phyloP scores from a whole-genome alignment of 2,797 vertebrate species.

The Bovichtus variegatus region DNA sequence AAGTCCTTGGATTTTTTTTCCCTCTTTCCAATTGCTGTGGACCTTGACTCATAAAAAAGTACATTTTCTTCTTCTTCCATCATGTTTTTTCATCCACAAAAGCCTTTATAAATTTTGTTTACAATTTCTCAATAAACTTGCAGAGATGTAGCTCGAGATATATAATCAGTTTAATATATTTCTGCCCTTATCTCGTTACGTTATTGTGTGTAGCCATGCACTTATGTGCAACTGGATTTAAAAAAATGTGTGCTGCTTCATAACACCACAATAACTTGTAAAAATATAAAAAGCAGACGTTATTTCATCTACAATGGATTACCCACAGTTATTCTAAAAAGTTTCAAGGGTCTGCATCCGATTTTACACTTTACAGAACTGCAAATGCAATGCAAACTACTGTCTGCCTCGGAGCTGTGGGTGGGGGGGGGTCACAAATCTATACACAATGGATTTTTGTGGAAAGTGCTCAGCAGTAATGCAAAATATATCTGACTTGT shows the following conservation, averaged over 20 bases:
- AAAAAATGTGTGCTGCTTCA: not conserved
- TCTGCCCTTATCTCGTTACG: not conserved
- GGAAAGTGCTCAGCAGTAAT: conserved; percentile 47
- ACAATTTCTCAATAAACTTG: not conserved
- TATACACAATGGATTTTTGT: conserved; percentile 46
- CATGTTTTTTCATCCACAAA: not conserved
- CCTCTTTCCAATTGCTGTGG: not conserved
- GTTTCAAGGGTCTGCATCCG: conserved; percentile 20
- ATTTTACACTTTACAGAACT: conserved; percentile 48
- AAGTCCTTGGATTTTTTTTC: not conserved
- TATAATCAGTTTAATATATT: conserved; percentile 1
- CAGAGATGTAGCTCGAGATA: not conserved
- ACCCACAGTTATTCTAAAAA: conserved; percentile 20
- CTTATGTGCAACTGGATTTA: not conserved
- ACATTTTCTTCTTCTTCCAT: not conserved
- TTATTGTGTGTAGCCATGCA: conserved; percentile 3
- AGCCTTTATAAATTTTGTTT: not conserved
- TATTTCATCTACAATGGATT: conserved; percentile 26
- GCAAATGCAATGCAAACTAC: conserved; percentile 35
- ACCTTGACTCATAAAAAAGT: not conserved
- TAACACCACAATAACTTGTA: conserved; percentile 12
- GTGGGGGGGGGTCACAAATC: conserved; percentile 30
- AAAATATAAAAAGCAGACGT: conserved; percentile 15
- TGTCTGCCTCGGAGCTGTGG: conserved; percentile 12
- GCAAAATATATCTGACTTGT: conserved; percentile 48